Conservation (phyloP, 2,797 vertebrate species). For the Centropyge bicolor region DNA sequence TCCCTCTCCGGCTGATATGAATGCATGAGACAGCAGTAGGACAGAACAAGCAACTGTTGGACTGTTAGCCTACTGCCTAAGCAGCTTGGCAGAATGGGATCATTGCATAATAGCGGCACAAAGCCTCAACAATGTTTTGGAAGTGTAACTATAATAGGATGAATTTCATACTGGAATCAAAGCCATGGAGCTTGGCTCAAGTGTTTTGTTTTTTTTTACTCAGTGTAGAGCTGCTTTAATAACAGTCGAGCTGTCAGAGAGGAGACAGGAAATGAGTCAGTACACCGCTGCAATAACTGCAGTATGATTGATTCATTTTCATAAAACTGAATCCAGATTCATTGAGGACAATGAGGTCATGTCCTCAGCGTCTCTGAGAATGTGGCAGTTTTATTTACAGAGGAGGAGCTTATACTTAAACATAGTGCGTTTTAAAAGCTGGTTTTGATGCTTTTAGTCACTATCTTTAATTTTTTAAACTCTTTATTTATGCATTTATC, state of each 20-base stretch:
- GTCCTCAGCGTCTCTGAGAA: conserved; percentile 5
- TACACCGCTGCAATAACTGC: conserved; percentile 11
- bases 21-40: conserved; percentile 41
- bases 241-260: conserved; percentile 33
- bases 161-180: conserved; percentile 65
- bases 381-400: background rate
- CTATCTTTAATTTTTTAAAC: background rate
- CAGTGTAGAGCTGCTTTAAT: conserved; percentile 20
- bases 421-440: background rate
- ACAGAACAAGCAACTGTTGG: conserved; percentile 42
- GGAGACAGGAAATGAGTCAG: conserved; percentile 9
- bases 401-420: background rate
- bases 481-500: background rate
- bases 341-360: background rate
- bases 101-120: conserved; percentile 45
- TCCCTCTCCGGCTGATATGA: conserved; percentile 34
- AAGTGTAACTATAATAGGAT: conserved; percentile 61
- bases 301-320: conserved; percentile 25
- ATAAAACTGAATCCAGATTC: conserved; percentile 19
- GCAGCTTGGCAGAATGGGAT: conserved; percentile 65
- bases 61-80: conserved; percentile 41
- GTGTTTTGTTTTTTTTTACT: conserved; percentile 30
- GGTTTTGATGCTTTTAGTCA: background rate
- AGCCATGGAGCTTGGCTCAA: conserved; percentile 21
- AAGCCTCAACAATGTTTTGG: conserved; percentile 54